Evolutionary conservation across 2,888 invertebrate genomes (phyloP).

Genomic region (Allygus modestus): DNA sequence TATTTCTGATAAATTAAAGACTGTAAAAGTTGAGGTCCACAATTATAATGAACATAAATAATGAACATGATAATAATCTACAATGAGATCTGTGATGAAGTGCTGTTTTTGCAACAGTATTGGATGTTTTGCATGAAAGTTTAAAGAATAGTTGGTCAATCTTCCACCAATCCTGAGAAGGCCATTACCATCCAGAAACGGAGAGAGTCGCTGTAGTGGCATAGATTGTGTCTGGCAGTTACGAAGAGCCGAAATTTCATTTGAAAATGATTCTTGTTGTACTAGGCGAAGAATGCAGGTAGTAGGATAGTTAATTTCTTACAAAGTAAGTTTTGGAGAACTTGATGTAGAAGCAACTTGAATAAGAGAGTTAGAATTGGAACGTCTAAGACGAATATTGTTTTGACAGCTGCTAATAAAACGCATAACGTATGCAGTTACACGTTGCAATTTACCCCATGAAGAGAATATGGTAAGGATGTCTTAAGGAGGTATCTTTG

Average conservation of each 20-base stretch:
- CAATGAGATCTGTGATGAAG: conserved; percentile 52
- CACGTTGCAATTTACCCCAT: background rate
- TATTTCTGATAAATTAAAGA: conserved; percentile 18
- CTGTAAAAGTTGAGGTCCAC: conserved; percentile 3
- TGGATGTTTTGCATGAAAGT: conserved; percentile 60
- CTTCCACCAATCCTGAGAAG: conserved; percentile 65
- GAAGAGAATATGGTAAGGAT: background rate
- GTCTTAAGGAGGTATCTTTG: background rate
- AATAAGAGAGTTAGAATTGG: background rate
- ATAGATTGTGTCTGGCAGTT: background rate
- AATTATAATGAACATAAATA: conserved; percentile 51
- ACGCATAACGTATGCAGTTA: background rate
- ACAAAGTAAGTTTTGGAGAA: background rate
- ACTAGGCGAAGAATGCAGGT: background rate
- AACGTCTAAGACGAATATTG: background rate
- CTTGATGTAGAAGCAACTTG: background rate
- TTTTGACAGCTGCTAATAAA: background rate
- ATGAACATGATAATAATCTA: conserved; percentile 60
- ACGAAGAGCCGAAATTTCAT: background rate
- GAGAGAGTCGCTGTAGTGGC: background rate
- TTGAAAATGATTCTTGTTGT: background rate
- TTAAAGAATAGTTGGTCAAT: conserved; percentile 53
- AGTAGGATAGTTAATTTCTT: background rate
- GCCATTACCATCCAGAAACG: conserved; percentile 1
- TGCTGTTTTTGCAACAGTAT: conserved; percentile 48